These are phyloP conservation scores for Tympanuchus pallidicinctus DNA, from an alignment of 2,113 vertebrate genomes.

Conservation along the genomic window DNA sequence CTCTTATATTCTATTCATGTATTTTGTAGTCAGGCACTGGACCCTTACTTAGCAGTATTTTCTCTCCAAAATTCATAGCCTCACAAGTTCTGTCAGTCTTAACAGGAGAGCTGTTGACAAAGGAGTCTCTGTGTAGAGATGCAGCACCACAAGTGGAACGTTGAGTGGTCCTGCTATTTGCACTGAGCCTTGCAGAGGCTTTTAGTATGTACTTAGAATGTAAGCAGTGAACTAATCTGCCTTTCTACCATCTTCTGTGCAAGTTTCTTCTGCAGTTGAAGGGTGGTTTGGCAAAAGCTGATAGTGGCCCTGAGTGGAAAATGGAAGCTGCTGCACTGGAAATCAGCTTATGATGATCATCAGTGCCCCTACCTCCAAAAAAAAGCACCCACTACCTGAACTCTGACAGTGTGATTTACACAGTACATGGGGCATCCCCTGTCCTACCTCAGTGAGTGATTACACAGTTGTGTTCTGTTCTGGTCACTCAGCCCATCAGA, in stretches of 20 bases:
- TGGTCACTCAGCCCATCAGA: background rate
- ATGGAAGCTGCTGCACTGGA: background rate
- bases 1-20: background rate
- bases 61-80: background rate
- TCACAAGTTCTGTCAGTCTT: background rate
- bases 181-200: background rate
- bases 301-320: background rate
- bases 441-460: background rate
- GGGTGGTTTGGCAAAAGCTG: background rate
- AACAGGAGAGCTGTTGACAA: background rate
- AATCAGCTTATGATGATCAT: background rate
- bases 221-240: background rate
- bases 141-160: background rate
- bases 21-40: background rate
- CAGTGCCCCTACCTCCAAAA: background rate
- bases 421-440: background rate
- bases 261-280: background rate
- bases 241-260: background rate
- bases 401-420: background rate
- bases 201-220: conserved; percentile 2
- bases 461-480: background rate
- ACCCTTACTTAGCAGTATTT: background rate
- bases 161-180: background rate
- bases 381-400: background rate
- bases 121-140: background rate